Conservation (phyloP, 2,888 invertebrate species). For the Liodrosophila aerea region DNA sequence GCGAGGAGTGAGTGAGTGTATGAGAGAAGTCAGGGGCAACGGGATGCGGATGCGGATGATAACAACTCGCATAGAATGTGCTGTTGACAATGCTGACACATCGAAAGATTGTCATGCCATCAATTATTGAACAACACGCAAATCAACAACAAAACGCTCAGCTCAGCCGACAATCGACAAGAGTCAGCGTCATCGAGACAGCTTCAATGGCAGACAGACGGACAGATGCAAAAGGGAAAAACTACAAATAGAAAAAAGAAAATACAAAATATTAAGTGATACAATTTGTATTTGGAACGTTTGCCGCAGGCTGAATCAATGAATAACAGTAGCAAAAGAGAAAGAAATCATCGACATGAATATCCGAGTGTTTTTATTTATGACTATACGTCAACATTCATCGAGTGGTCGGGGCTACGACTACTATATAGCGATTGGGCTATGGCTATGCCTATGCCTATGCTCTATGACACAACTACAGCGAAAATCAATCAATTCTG, state of each 20-base stretch:
- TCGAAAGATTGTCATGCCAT: slow-evolving; percentile 72
- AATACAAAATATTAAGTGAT: slow-evolving; percentile 63
- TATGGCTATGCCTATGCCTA: no score
- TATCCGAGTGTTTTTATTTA: slow-evolving; percentile 74
- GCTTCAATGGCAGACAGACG: slow-evolving; percentile 11
- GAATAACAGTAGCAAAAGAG: slow-evolving; percentile 38
- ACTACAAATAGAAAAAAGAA: slow-evolving; percentile 12
- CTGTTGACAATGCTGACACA: slow-evolving; percentile 72
- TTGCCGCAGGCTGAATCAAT: slow-evolving; percentile 66
- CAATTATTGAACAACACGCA: slow-evolving; percentile 75
- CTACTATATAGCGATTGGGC: background rate
- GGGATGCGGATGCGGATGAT: slow-evolving; percentile 38
- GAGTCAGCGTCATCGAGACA: slow-evolving; percentile 38
- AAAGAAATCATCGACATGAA: slow-evolving; percentile 63
- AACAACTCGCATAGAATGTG: slow-evolving; percentile 44
- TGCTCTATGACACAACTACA: slow-evolving; percentile 56
- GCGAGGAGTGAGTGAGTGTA: slow-evolving; percentile 1
- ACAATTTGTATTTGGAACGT: slow-evolving; percentile 62
- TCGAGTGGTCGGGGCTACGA: background rate
- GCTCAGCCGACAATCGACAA: slow-evolving; percentile 47
- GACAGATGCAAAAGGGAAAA: background rate
- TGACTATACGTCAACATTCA: slow-evolving; percentile 64
- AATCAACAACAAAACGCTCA: slow-evolving; percentile 68
- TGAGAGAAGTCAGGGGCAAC: background rate
- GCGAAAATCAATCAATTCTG: slow-evolving; percentile 68